Percentiles rank a stretch among this genome's conserved stretches.
Conservation (phyloP, 64 coral and sea anemone genomes). For the Stichodactyla mertensii region DNA sequence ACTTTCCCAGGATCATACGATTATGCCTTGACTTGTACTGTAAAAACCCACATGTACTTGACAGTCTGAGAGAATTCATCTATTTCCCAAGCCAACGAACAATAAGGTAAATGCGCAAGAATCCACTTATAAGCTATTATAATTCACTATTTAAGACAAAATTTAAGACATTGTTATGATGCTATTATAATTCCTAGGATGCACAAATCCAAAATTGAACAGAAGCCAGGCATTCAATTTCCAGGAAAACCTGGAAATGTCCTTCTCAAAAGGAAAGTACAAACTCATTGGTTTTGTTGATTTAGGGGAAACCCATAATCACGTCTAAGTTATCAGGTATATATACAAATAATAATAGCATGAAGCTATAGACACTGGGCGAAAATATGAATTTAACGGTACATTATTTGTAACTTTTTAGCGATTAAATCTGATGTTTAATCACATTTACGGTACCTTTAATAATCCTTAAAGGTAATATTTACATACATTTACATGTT, state of each 20-base stretch:
- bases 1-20: constrained; percentile 18
- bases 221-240: constrained; percentile 9
- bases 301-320: not conserved
- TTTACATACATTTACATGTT: no score
- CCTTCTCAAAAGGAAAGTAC: not conserved
- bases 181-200: not conserved
- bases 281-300: constrained; percentile 23
- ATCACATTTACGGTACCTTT: no score
- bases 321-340: not conserved
- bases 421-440: no score
- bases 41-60: constrained; percentile 46
- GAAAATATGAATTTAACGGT: no score
- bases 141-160: not conserved
- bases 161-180: not conserved
- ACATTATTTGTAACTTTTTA: no score
- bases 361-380: no score
- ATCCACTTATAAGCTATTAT: not conserved
- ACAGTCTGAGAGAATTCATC: constrained; percentile 24
- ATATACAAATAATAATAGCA: no score
- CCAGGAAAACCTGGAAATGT: constrained; percentile 25
- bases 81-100: constrained; percentile 34
- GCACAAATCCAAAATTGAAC: constrained; percentile 34
- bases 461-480: no score
- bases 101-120: constrained; percentile 21
- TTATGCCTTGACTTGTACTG: constrained; percentile 32